Percentiles rank a stretch among this genome's conserved stretches.
These are phyloP conservation scores for Ctenopoma multispine DNA, from an alignment of 2,797 vertebrate species.

Conservation along the genomic window DNA sequence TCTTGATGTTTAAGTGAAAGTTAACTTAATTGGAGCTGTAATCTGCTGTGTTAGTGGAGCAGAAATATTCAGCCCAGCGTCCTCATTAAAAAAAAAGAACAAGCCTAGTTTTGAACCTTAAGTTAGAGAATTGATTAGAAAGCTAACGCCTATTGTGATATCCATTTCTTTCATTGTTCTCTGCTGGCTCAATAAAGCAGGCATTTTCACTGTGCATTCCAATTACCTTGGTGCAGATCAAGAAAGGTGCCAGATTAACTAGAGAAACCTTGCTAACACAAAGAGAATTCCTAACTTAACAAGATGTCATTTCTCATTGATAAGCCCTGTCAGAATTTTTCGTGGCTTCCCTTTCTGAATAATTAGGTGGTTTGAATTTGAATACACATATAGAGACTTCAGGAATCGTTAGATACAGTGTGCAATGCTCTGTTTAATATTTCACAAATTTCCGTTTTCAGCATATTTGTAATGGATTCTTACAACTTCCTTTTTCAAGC, in stretches of 20 bases:
- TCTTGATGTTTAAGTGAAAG: constrained; percentile 71
- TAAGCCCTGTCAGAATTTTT: constrained; percentile 75
- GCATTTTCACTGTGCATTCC: constrained; percentile 77
- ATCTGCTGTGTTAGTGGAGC: constrained; percentile 71
- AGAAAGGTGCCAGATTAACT: constrained; percentile 84
- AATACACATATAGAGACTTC: constrained; percentile 80
- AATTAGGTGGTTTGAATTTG: constrained; percentile 82
- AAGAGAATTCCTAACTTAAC: constrained; percentile 88
- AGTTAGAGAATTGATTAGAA: constrained; percentile 82
- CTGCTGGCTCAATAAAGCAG: constrained; percentile 72
- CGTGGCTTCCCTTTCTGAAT: constrained; percentile 76
- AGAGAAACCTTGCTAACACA: constrained; percentile 84
- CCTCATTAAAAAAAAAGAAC: constrained; percentile 83
- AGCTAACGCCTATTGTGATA: constrained; percentile 78
- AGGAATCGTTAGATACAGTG: constrained; percentile 72
- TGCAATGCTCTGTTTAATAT: constrained; percentile 79
- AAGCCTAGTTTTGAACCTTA: constrained; percentile 80
- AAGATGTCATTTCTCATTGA: constrained; percentile 85
- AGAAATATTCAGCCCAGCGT: constrained; percentile 57
- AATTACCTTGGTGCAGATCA: constrained; percentile 84
- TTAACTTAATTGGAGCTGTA: constrained; percentile 81
- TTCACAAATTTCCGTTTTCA: constrained; percentile 71
- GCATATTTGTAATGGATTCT: constrained; percentile 75
- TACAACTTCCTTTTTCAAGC: constrained; percentile 66
- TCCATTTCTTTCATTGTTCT: constrained; percentile 85